Conservation (phyloP, 2,888 invertebrate species). For the Exephanes ischioxanthus region DNA sequence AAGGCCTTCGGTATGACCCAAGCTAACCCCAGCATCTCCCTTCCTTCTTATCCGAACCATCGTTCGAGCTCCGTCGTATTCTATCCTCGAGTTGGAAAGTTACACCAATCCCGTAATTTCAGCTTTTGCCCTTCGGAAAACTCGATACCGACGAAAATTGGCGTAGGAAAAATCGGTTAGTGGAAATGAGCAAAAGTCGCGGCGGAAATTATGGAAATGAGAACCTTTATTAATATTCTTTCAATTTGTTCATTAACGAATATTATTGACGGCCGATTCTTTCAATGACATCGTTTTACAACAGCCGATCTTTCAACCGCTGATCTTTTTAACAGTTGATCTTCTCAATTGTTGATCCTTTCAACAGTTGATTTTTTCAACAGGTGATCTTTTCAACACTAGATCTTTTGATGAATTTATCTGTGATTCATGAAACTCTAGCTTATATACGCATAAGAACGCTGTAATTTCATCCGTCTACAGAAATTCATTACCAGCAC, state of each 20-base stretch:
- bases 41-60: background rate
- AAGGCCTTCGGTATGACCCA: conserved; percentile 14
- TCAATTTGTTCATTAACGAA: background rate
- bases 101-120: background rate
- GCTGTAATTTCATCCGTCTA: background rate
- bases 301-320: no score
- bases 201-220: background rate
- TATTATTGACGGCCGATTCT: no score
- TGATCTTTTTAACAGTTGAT: no score
- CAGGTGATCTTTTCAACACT: no score
- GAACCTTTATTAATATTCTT: background rate
- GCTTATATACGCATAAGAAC: background rate
- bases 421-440: background rate
- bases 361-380: no score
- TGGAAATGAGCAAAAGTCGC: background rate
- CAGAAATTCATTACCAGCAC: conserved; percentile 20
- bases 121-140: background rate
- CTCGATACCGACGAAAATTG: background rate
- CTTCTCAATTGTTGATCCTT: background rate
- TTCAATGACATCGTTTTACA: no score
- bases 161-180: background rate
- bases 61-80: background rate
- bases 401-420: background rate
- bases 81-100: conserved; percentile 7
- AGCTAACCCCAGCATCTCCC: conserved; percentile 23